These are phyloP conservation scores for Mythimna lalbum DNA, from an alignment of 2,888 invertebrate genomes.

Conservation along the genomic window DNA sequence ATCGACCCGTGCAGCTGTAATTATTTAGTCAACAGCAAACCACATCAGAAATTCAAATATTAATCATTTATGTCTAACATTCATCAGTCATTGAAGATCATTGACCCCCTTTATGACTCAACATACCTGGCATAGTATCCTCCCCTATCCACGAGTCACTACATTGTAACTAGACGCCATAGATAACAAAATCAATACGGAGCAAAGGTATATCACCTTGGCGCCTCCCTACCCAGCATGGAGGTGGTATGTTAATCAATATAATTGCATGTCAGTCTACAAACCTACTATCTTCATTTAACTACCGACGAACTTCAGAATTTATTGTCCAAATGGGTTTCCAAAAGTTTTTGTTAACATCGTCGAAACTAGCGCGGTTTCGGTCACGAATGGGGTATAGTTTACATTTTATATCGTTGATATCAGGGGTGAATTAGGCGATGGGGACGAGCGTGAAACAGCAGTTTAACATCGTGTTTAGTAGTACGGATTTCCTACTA, in stretches of 20 bases:
- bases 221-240: constrained; percentile 13
- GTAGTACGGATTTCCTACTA: background rate
- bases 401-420: constrained; percentile 8
- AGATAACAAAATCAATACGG: constrained; percentile 50
- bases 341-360: constrained; percentile 36
- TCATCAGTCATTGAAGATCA: constrained; percentile 26
- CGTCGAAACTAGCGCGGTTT: constrained; percentile 9
- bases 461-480: constrained; percentile 5
- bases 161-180: constrained; percentile 29
- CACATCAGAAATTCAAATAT: constrained; percentile 12
- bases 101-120: constrained; percentile 25
- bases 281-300: background rate
- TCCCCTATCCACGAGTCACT: constrained; percentile 18
- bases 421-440: background rate
- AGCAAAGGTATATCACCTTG: constrained; percentile 38
- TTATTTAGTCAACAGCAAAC: too few relatives aligned
- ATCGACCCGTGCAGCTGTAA: too few relatives aligned
- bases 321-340: constrained; percentile 20
- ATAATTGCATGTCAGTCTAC: constrained; percentile 36
- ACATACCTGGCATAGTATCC: background rate
- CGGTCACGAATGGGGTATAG: constrained; percentile 15
- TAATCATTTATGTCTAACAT: background rate
- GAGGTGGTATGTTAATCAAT: constrained; percentile 35
- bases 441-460: too few relatives aligned
- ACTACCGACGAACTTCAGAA: constrained; percentile 22